Percentiles rank a stretch among this genome's conserved stretches.
Conservation (phyloP, 2,113 vertebrate species). For the Catharus minimus region DNA sequence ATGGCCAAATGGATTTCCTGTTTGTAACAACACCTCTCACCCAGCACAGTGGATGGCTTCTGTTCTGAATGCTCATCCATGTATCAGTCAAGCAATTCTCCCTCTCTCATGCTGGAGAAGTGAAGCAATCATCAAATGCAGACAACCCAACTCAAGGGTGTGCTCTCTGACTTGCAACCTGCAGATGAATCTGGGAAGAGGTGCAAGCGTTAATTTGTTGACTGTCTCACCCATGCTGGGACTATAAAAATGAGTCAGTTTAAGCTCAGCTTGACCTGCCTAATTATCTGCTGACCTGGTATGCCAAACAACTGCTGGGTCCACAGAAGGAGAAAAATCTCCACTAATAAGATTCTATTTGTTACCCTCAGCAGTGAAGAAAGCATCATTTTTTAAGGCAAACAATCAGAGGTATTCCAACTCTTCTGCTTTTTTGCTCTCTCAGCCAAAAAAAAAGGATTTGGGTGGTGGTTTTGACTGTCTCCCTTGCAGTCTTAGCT, state of each 20-base stretch:
- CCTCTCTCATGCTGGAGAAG: not conserved
- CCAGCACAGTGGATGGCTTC: not conserved
- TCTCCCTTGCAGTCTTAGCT: not conserved
- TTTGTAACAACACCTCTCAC: not conserved
- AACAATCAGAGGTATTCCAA: not conserved
- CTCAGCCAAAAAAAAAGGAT: not conserved
- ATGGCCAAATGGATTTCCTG: not conserved
- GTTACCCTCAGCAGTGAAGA: not conserved
- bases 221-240: not conserved
- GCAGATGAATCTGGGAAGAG: not conserved
- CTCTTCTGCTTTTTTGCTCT: not conserved
- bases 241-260: not conserved
- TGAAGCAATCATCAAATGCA: not conserved
- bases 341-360: not conserved
- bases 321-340: not conserved
- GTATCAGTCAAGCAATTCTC: not conserved
- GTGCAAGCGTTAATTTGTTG: not conserved
- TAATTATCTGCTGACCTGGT: not conserved
- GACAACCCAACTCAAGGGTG: not conserved
- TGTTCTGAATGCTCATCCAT: not conserved
- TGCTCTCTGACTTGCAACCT: not conserved
- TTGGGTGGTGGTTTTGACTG: not conserved
- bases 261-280: not conserved
- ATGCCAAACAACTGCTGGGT: not conserved
- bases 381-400: not conserved